Percentiles rank a stretch among this genome's conserved stretches.
Conservation (phyloP, 1,140 invertebrate species). For the Parapsyche elsis region DNA sequence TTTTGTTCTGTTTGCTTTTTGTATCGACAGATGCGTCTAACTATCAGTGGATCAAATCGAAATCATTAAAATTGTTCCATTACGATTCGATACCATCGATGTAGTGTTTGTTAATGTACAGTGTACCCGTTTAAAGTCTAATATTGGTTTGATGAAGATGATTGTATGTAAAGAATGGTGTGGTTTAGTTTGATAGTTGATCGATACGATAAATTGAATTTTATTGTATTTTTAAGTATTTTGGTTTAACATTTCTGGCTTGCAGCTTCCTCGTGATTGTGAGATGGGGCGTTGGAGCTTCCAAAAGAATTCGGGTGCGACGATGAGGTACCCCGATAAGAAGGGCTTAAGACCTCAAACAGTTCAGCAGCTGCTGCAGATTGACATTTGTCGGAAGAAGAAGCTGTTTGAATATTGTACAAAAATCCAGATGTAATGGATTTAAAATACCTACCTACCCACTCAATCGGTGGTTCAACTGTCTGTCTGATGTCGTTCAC, state of each 20-base stretch:
- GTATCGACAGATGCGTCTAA: constrained; percentile 1
- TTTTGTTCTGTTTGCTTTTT: constrained; percentile 1
- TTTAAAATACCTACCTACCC: no score
- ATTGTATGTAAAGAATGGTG: no score
- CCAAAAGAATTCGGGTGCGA: constrained; percentile 24
- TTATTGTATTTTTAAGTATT: no score
- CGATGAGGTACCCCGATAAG: constrained; percentile 34
- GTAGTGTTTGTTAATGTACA: no score
- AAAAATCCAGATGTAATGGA: neutral
- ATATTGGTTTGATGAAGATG: no score
- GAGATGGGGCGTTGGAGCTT: neutral
- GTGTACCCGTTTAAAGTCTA: no score
- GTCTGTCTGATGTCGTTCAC: constrained; percentile 11
- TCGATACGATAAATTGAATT: no score
- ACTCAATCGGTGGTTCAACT: no score
- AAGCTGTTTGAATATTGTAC: neutral
- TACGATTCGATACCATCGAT: no score
- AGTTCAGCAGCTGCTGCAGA: constrained; percentile 31
- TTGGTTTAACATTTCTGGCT: neutral
- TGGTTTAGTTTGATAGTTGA: no score
- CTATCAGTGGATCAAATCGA: neutral
- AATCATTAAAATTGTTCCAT: no score
- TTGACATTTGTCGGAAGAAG: constrained; percentile 21
- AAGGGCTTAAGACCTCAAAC: constrained; percentile 30
- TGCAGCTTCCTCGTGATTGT: neutral